Base-by-base conservation (phyloP, 2,888 invertebrate genomes). In the Congeria kusceri region DNA sequence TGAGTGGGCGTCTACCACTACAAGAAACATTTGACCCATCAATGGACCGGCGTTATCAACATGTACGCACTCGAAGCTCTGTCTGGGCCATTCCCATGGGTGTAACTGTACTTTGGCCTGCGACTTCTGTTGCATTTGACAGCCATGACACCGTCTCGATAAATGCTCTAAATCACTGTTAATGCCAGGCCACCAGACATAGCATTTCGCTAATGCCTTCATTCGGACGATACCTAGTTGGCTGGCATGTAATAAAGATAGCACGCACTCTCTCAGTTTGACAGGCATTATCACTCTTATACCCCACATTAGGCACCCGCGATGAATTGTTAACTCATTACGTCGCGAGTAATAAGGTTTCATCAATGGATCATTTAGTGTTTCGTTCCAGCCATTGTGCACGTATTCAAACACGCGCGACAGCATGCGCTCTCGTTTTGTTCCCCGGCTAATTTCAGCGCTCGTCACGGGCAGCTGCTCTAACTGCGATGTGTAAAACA, bases 1-100 rank as follows among this genome's bases (percentile, higher is more conserved):
- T 0, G 93, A 93, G 76, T 86, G 89, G n/a, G 92, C 84, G 58
- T 86, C 83, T 4, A 77, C 79, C 1, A 79, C 20, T 1, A 84
- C 63, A 3, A 94, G 75, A 58, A 91, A 87, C 85, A 87, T 89
- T 13, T 68, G 71, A 3, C 85, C 88, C 13, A 87, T 62, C 59
- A 92, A 77, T 46, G 92, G 87, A 25, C 86, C 80, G 0, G 82
- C 85, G 70, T 77, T 86, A 28, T 87, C 87, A 0, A 85, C 57
- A 68, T 87, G 88, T 25, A 89, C 18, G 2, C 88, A 69, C 44
- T 75, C 64, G 82, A 83, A 87, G 0, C 83, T 80, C 23, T 32
- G 63, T 20, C 59, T 63, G 0, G 87, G 84, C 70, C 80, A 82
- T 49, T 77, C 65, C 91, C 91, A 92, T 7, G 90, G 81, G 29